A percentile compares a stretch with the other conserved stretches of the same genome.
Conservation (phyloP, 2,888 invertebrate genomes). For the Cotesia congregata region DNA sequence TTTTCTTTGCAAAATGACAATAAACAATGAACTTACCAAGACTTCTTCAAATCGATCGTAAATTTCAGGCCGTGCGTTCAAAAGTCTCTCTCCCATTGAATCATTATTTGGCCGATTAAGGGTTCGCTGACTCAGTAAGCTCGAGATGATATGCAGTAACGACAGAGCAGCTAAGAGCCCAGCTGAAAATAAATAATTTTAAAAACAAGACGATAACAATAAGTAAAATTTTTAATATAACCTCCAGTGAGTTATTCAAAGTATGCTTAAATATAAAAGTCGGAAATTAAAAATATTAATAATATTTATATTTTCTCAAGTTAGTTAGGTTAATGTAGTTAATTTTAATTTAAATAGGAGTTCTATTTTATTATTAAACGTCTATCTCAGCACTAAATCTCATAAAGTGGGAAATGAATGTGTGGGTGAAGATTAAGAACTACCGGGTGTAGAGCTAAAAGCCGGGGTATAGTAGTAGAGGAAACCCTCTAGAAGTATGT, state of each 20-base stretch:
- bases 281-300: neutral
- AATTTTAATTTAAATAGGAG: neutral
- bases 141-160: conserved; percentile 58
- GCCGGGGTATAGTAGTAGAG: neutral
- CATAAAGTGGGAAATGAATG: conserved; percentile 12
- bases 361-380: conserved; percentile 18
- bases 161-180: conserved; percentile 60
- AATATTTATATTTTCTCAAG: neutral
- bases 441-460: neutral
- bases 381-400: neutral
- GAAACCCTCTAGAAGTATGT: too few species aligned
- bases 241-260: neutral
- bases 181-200: conserved; percentile 51
- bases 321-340: neutral
- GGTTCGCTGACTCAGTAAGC: conserved; percentile 54
- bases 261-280: neutral
- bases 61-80: conserved; percentile 59
- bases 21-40: conserved; percentile 52
- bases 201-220: conserved; percentile 4
- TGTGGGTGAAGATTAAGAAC: conserved; percentile 36
- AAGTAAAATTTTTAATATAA: conserved; percentile 1
- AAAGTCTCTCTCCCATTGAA: conserved; percentile 62
- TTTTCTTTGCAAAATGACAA: too few species aligned
- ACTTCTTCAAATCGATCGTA: conserved; percentile 65
- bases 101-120: conserved; percentile 53